phyloP scores from a whole-genome alignment of 2,797 vertebrate species.

The Pseudomugil gertrudae region DNA sequence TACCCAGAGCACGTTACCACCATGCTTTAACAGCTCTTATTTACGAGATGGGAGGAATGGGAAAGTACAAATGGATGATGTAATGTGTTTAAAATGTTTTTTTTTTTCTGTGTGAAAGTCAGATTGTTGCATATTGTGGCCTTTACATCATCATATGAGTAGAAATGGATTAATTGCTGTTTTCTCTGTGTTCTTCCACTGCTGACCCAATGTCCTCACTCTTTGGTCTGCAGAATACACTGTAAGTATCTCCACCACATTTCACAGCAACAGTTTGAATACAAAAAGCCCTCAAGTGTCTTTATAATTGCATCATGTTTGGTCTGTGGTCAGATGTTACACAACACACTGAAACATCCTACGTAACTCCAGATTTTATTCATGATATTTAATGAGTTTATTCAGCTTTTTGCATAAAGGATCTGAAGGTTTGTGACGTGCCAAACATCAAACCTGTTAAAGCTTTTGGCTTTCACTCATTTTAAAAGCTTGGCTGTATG shows the following conservation, averaged over 20 bases:
- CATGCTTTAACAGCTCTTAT: constrained; percentile 25
- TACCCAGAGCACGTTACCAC: constrained; percentile 5
- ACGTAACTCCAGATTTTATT: not conserved
- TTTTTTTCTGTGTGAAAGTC: not conserved
- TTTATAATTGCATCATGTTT: not conserved
- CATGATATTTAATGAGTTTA: not conserved
- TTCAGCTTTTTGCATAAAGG: not conserved
- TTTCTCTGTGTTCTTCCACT: constrained; percentile 31
- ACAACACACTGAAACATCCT: not conserved
- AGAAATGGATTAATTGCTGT: not conserved
- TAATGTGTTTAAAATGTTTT: too few species aligned
- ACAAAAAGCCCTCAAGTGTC: not conserved
- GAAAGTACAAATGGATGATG: too few species aligned
- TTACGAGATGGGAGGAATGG: too few species aligned
- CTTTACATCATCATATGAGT: not conserved
- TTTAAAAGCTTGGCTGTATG: not conserved
- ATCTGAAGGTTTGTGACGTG: constrained; percentile 1
- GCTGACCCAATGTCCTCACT: constrained; percentile 2
- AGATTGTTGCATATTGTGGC: not conserved
- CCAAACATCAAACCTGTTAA: constrained; percentile 4
- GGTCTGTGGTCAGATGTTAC: not conserved
- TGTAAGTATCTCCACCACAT: constrained; percentile 54
- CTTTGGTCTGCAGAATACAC: constrained; percentile 67
- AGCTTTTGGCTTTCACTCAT: not conserved
- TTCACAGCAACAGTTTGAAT: not conserved